Conservation (phyloP, 2,888 invertebrate genomes). For the Pinctada fucata region DNA sequence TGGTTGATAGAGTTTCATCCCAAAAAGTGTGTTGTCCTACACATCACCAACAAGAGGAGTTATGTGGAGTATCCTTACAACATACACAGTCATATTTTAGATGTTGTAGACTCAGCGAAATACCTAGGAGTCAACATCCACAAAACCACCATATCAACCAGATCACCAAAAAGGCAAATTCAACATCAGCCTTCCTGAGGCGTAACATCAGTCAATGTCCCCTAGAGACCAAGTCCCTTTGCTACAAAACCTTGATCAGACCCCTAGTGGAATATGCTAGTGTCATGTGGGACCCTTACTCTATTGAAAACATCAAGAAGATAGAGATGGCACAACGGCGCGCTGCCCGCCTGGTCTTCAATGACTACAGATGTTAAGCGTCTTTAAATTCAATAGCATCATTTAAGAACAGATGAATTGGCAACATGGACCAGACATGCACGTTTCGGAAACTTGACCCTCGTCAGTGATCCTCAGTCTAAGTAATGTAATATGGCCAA, state of each 20-base stretch:
- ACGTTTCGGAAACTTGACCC: too few species aligned
- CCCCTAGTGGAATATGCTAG: slow-evolving; percentile 2
- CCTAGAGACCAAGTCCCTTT: slow-evolving; percentile 11
- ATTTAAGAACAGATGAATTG: too few species aligned
- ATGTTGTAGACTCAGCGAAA: not conserved
- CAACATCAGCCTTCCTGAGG: too few species aligned
- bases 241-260: slow-evolving; percentile 17
- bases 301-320: slow-evolving; percentile 11
- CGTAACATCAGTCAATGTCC: too few species aligned
- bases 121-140: not conserved
- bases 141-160: too few species aligned
- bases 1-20: slow-evolving; percentile 7
- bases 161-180: too few species aligned
- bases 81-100: not conserved
- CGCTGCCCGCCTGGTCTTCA: too few species aligned
- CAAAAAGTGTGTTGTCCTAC: not conserved
- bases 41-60: slow-evolving; percentile 2
- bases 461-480: too few species aligned
- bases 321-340: slow-evolving; percentile 12
- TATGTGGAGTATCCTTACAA: not conserved
- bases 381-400: too few species aligned
- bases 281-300: slow-evolving; percentile 27
- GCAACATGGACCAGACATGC: too few species aligned
- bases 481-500: too few species aligned
- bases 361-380: too few species aligned